A percentile compares a stretch with the other conserved stretches of the same genome.
Conservation (phyloP, 2,888 invertebrate genomes). For the Cristatella mucedo region DNA sequence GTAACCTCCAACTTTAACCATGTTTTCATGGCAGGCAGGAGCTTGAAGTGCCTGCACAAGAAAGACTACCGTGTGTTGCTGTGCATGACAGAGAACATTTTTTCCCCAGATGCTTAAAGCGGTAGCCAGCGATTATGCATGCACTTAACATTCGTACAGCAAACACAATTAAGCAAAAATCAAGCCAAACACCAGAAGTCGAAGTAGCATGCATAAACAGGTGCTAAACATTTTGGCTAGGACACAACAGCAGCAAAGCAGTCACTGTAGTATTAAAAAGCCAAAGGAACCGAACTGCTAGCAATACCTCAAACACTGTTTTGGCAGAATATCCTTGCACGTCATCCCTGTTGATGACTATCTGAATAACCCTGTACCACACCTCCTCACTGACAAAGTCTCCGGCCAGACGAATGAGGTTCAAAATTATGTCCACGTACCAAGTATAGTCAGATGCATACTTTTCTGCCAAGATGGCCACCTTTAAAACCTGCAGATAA, state of each 20-base stretch:
- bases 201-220: too few relatives aligned
- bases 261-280: too few relatives aligned
- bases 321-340: slow-evolving; percentile 99
- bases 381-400: slow-evolving; percentile 96
- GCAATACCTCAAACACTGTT: slow-evolving; percentile 88
- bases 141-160: too few relatives aligned
- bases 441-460: slow-evolving; percentile 99
- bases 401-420: slow-evolving; percentile 95
- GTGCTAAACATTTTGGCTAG: too few relatives aligned
- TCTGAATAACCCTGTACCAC: slow-evolving; percentile 98
- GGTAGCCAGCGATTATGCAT: too few relatives aligned
- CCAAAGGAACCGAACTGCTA: too few relatives aligned
- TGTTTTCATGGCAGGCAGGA: slow-evolving; percentile 98
- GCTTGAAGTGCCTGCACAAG: slow-evolving; percentile 66
- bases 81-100: too few relatives aligned
- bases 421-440: slow-evolving; percentile 88
- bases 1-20: slow-evolving; percentile 99
- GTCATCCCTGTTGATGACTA: slow-evolving; percentile 96
- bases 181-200: too few relatives aligned
- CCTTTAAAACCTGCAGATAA: slow-evolving; percentile 65
- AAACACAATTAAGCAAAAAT: too few relatives aligned
- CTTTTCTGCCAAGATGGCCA: slow-evolving; percentile 95
- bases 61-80: not conserved
- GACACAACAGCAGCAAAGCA: too few relatives aligned
- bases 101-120: too few relatives aligned